Evolutionary conservation across 1,140 invertebrate species (phyloP).

Genomic region (Formica selysi): DNA sequence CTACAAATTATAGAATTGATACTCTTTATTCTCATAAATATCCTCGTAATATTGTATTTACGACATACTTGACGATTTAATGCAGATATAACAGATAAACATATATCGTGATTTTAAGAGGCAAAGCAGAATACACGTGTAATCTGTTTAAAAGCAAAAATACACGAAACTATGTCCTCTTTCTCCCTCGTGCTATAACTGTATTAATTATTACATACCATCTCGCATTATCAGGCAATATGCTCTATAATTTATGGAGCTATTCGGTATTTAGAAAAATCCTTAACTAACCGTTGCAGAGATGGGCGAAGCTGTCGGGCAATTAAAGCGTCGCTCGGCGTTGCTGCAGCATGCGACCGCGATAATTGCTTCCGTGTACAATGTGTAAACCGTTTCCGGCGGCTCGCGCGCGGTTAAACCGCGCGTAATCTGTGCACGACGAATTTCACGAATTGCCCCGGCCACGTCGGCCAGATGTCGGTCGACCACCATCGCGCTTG

Average conservation of each 20-base stretch:
- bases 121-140: not conserved
- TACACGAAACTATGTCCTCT: not conserved
- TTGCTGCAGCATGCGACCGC: conserved; percentile 38
- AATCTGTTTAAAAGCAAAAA: not conserved
- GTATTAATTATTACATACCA: conserved; percentile 1
- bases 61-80: not conserved
- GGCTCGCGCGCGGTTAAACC: conserved; percentile 44
- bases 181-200: not conserved
- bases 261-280: conserved; percentile 2
- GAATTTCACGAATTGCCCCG: conserved; percentile 61
- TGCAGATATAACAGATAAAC: not conserved
- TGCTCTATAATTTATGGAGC: not conserved
- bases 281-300: not conserved
- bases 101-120: not conserved
- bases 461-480: conserved; percentile 61
- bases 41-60: not conserved
- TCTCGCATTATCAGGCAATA: not conserved
- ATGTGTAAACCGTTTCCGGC: conserved; percentile 58
- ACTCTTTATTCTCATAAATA: not conserved
- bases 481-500: conserved; percentile 31
- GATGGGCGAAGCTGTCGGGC: conserved; percentile 27
- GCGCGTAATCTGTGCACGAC: conserved; percentile 56
- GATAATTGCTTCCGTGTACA: conserved; percentile 64
- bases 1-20: not conserved
- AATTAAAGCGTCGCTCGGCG: conserved; percentile 49